These are phyloP conservation scores for Stegostoma tigrinum DNA, from an alignment of 2,113 vertebrate genomes.

Conservation along the genomic window DNA sequence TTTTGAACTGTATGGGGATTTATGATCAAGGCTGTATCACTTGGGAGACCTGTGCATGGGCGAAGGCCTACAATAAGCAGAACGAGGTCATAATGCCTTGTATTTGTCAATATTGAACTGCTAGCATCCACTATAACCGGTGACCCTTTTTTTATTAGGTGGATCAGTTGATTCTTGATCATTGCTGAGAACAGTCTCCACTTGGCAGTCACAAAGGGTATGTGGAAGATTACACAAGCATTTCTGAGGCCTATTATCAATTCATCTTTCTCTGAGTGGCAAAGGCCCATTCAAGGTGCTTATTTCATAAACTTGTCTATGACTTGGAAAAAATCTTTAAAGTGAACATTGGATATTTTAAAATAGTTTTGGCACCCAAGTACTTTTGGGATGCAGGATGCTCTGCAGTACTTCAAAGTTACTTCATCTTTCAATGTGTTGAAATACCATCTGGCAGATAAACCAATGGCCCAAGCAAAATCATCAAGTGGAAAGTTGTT, in stretches of 20 bases:
- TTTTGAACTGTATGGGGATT: not conserved
- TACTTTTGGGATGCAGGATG: not conserved
- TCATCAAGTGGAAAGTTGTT: not conserved
- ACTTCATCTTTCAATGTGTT: conserved; percentile 15
- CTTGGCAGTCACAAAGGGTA: not conserved
- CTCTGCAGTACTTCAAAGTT: conserved; percentile 21
- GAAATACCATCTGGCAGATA: conserved; percentile 17
- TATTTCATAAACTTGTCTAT: not conserved
- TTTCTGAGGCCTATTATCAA: not conserved
- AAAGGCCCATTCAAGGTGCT: not conserved
- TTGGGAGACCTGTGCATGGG: not conserved
- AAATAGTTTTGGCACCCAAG: not conserved
- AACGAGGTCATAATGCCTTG: not conserved
- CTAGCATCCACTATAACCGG: conserved; percentile 5
- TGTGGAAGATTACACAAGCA: not conserved
- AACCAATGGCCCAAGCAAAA: conserved; percentile 22
- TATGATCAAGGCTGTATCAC: not conserved
- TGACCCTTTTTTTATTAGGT: not conserved
- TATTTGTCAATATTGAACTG: conserved; percentile 20
- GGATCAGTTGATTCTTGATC: not conserved
- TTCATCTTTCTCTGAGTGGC: not conserved
- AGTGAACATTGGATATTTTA: conserved; percentile 1
- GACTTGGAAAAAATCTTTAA: not conserved
- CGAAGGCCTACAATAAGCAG: not conserved
- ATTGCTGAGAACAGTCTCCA: not conserved